A percentile compares a stretch with the other conserved stretches of the same genome.
Conservation (phyloP, 2,113 vertebrate genomes). For the Cairina moschata region DNA sequence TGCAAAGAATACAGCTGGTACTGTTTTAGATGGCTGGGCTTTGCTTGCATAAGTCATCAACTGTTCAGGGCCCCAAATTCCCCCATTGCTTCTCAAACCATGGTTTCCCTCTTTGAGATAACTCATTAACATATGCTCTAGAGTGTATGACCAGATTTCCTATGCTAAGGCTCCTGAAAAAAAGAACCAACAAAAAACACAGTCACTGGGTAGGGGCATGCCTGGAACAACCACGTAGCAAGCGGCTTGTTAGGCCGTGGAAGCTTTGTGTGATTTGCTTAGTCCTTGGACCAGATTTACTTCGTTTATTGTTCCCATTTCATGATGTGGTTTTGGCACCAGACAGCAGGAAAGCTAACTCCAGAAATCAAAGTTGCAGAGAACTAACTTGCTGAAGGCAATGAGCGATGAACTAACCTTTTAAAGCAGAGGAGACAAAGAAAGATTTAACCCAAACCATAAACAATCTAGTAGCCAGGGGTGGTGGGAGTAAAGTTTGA, state of each 20-base stretch:
- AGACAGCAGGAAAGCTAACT: background rate
- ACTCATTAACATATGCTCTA: background rate
- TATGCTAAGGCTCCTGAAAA: background rate
- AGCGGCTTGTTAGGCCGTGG: background rate
- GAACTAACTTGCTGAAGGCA: background rate
- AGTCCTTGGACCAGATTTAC: constrained; percentile 4
- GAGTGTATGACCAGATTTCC: background rate
- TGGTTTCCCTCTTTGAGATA: background rate
- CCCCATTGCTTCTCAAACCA: background rate
- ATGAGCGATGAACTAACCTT: background rate
- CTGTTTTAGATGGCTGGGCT: background rate
- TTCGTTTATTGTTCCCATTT: constrained; percentile 27
- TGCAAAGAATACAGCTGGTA: background rate
- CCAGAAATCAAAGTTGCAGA: background rate
- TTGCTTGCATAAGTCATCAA: background rate
- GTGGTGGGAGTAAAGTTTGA: background rate
- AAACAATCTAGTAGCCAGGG: background rate
- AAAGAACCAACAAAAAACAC: background rate
- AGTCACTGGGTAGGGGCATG: background rate
- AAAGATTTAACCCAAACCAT: background rate
- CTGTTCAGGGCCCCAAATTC: background rate
- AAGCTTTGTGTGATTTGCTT: background rate
- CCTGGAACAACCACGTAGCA: background rate
- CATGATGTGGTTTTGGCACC: constrained; percentile 38
- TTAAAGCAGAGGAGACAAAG: background rate